A percentile compares a stretch with the other conserved stretches of the same genome.
These are phyloP conservation scores for Catamblyrhynchus diadema DNA, from an alignment of 2,797 vertebrate genomes.

Conservation along the genomic window DNA sequence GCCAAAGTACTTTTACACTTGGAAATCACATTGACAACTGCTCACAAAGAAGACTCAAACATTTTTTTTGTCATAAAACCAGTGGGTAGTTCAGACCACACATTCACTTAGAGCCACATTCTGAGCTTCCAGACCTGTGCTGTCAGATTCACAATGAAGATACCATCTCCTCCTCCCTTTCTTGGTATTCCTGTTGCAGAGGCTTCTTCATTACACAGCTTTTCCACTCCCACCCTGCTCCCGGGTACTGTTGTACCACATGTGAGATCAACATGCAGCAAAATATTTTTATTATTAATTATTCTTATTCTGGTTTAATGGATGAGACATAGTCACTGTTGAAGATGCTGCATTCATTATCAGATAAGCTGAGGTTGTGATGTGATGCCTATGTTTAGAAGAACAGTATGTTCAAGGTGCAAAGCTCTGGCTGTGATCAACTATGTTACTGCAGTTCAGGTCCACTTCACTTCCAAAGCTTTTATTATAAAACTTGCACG, in stretches of 20 bases:
- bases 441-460: not conserved
- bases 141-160: not conserved
- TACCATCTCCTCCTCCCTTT: not conserved
- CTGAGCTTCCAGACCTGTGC: not conserved
- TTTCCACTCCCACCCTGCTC: not conserved
- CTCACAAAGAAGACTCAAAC: not conserved
- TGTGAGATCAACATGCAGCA: not conserved
- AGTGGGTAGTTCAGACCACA: not conserved
- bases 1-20: not conserved
- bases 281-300: not conserved
- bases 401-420: not conserved
- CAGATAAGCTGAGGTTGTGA: not conserved
- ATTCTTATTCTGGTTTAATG: not conserved
- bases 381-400: not conserved
- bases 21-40: not conserved
- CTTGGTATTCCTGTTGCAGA: not conserved
- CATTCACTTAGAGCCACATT: not conserved
- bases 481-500: not conserved
- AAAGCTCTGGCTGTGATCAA: not conserved
- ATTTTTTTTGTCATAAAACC: not conserved
- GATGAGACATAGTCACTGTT: not conserved
- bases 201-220: not conserved
- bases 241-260: not conserved
- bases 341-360: not conserved
- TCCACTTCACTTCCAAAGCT: not conserved